A percentile compares a stretch with the other conserved stretches of the same genome.
These are phyloP conservation scores for Drosophila differens DNA, from an alignment of 2,888 invertebrate species.

Conservation along the genomic window DNA sequence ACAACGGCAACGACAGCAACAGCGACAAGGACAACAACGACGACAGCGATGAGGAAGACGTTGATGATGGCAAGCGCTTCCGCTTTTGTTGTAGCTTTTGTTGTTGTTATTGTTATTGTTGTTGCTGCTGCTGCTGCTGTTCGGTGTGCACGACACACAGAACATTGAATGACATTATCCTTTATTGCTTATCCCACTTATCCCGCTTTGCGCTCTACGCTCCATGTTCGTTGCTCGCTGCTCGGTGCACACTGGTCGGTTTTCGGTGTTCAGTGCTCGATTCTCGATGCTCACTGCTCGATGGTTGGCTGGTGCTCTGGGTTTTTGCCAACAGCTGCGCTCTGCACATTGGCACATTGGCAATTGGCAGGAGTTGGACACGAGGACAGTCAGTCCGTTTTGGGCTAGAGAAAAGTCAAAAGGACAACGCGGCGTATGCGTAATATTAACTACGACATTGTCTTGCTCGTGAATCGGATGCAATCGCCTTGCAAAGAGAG, in stretches of 20 bases:
- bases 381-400: conserved; percentile 14
- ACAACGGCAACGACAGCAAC: conserved; percentile 50
- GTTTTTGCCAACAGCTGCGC: conserved; percentile 61
- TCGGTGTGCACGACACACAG: conserved; percentile 71
- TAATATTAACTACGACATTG: conserved; percentile 75
- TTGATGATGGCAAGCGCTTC: conserved; percentile 79
- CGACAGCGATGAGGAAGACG: conserved; percentile 59
- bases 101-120: conserved; percentile 17
- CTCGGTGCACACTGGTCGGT: conserved; percentile 6
- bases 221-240: conserved; percentile 22
- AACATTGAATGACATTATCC: conserved; percentile 83
- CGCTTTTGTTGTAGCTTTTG: conserved; percentile 54
- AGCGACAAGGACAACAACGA: conserved; percentile 31
- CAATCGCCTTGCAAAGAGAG: conserved; percentile 6
- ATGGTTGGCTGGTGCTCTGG: conserved; percentile 15
- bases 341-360: conserved; percentile 62
- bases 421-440: conserved; percentile 77
- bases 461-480: conserved; percentile 34
- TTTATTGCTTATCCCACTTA: conserved; percentile 81
- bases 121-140: conserved; percentile 33
- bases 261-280: conserved; percentile 14
- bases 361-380: conserved; percentile 51
- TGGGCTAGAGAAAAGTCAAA: conserved; percentile 68
- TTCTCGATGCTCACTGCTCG: conserved; percentile 9
- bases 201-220: conserved; percentile 54